A percentile compares a stretch with the other conserved stretches of the same genome.
Conservation (phyloP, 2,888 invertebrate species). For the Aspidapion aeneum region DNA sequence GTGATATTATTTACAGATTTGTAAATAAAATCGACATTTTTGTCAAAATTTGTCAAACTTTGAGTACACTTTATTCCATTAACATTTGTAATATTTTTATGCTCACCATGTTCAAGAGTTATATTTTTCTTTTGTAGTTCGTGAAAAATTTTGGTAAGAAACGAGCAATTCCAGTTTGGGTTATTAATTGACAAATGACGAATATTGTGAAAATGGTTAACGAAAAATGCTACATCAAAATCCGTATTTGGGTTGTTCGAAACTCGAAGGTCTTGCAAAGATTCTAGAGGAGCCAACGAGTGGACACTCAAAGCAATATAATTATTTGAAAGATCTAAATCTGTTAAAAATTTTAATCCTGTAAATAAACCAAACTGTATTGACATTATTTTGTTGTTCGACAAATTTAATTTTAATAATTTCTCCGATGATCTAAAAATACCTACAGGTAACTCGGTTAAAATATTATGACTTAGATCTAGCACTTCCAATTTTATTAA, state of each 20-base stretch:
- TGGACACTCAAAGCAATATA: neutral
- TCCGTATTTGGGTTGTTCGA: neutral
- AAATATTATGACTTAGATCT: neutral
- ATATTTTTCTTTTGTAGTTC: neutral
- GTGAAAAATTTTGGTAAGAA: neutral
- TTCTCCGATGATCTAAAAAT: neutral
- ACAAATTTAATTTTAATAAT: neutral
- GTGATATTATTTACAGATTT: no score
- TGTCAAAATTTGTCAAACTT: no score
- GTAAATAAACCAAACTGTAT: neutral
- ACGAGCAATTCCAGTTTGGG: neutral
- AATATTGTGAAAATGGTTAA: neutral
- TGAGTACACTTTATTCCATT: neutral
- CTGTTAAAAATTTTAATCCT: neutral
- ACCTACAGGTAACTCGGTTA: neutral
- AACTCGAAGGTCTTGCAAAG: neutral
- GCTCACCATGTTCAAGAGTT: neutral
- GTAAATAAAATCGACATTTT: no score
- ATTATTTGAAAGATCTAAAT: neutral
- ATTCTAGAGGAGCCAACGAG: neutral
- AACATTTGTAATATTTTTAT: neutral
- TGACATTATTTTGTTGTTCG: neutral
- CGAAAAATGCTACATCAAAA: neutral
- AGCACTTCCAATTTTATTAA: neutral
- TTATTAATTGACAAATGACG: neutral